A percentile compares a stretch with the other conserved stretches of the same genome.
Conservation (phyloP, 2,113 vertebrate genomes). For the Tichodroma muraria region DNA sequence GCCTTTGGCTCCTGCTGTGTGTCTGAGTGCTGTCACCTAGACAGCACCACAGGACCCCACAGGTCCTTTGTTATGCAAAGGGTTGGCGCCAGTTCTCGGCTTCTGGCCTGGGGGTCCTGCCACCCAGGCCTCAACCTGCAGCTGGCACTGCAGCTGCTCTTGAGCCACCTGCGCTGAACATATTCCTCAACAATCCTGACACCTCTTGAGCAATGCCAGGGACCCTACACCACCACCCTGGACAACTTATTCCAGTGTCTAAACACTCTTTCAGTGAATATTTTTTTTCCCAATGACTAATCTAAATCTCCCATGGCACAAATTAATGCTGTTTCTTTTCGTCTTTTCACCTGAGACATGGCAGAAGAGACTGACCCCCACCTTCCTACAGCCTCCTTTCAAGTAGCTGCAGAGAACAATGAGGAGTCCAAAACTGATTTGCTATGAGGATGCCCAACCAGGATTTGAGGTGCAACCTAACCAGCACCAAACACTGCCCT, state of each 20-base stretch:
- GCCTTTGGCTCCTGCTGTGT: neutral
- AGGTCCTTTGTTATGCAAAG: neutral
- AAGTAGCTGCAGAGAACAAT: neutral
- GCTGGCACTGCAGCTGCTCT: neutral
- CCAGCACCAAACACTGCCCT: neutral
- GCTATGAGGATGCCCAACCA: neutral
- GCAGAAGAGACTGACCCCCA: neutral
- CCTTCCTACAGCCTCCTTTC: neutral
- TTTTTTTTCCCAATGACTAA: neutral
- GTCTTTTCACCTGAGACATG: neutral
- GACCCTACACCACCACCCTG: no score
- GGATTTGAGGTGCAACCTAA: neutral
- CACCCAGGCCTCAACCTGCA: neutral
- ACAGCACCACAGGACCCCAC: no score
- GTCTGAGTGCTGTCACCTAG: neutral
- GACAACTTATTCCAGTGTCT: neutral
- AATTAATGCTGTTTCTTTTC: neutral
- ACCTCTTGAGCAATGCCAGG: neutral
- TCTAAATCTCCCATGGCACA: neutral
- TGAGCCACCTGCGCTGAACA: rapidly evolving
- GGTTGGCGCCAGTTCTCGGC: rapidly evolving
- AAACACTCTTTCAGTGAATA: no score
- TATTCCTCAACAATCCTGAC: rapidly evolving
- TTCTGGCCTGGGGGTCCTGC: neutral
- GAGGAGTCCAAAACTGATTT: neutral